phyloP scores from a whole-genome alignment of 2,888 invertebrate species.

The Cecidostiba fungosa region DNA sequence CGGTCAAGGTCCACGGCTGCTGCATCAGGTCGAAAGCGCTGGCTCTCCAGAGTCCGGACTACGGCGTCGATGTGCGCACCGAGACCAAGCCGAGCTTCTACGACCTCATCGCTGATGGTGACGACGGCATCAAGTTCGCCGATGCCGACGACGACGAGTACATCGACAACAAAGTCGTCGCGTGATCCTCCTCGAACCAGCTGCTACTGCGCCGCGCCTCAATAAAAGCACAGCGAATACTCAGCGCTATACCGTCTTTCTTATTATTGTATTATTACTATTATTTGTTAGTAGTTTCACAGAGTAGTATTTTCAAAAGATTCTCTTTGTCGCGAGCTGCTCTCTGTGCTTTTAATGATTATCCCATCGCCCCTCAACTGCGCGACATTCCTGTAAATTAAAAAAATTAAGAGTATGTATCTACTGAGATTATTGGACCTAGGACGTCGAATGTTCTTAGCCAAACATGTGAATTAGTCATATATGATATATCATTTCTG shows the following conservation, averaged over 20 bases:
- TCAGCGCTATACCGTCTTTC: too few species aligned
- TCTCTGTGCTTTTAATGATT: slow-evolving; percentile 38
- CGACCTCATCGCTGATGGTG: slow-evolving; percentile 73
- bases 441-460: slow-evolving; percentile 53
- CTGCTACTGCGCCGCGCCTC: neutral
- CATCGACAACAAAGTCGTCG: slow-evolving; percentile 73
- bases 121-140: slow-evolving; percentile 75
- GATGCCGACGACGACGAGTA: slow-evolving; percentile 77
- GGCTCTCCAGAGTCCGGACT: slow-evolving; percentile 73
- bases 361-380: too few species aligned
- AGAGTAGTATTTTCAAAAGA: slow-evolving; percentile 32
- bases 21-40: slow-evolving; percentile 64
- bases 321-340: neutral
- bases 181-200: slow-evolving; percentile 62
- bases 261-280: neutral
- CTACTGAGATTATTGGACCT: slow-evolving; percentile 61
- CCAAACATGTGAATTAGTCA: slow-evolving; percentile 32
- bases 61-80: slow-evolving; percentile 68
- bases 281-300: slow-evolving; percentile 17
- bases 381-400: neutral
- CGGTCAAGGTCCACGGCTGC: slow-evolving; percentile 70
- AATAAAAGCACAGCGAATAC: slow-evolving; percentile 1
- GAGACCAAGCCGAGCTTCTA: slow-evolving; percentile 73
- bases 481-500: slow-evolving; percentile 38
- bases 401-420: slow-evolving; percentile 5